These are phyloP conservation scores for Gila orcuttii DNA, from an alignment of 2,113 vertebrate species.

Conservation along the genomic window DNA sequence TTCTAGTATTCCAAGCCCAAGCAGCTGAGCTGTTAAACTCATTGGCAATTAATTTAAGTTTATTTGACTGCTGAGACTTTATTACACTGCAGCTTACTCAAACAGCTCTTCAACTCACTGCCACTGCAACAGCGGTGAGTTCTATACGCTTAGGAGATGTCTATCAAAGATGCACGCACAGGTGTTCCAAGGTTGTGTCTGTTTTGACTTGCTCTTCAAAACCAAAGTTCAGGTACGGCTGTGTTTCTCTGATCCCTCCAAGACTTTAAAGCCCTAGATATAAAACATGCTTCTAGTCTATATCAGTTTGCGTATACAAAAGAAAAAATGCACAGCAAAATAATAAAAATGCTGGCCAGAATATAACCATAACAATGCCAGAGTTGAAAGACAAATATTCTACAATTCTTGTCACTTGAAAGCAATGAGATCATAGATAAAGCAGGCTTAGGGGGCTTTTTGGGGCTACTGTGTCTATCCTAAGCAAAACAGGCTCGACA, in stretches of 20 bases:
- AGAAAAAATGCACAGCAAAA: not conserved
- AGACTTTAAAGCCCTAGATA: conserved; percentile 5
- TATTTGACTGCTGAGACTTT: conserved; percentile 35
- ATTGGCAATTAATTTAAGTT: conserved; percentile 26
- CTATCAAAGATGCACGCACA: conserved; percentile 29
- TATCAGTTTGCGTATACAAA: conserved; percentile 7
- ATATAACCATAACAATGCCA: not conserved
- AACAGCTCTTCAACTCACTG: not conserved
- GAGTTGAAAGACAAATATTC: conserved; percentile 19
- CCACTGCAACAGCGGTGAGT: not conserved
- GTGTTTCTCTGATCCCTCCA: conserved; percentile 18
- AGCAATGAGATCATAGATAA: conserved; percentile 32
- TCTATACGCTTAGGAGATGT: conserved; percentile 1
- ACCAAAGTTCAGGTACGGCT: conserved; percentile 7
- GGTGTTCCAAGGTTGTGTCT: conserved; percentile 2
- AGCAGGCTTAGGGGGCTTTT: not conserved
- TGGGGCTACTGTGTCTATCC: conserved; percentile 29
- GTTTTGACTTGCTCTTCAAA: conserved; percentile 34
- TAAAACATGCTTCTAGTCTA: not conserved
- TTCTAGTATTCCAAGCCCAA: not conserved
- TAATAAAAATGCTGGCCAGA: not conserved
- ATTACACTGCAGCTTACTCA: conserved; percentile 22
- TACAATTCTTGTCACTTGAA: conserved; percentile 25
- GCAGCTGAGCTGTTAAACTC: conserved; percentile 28
- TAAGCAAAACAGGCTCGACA: conserved; percentile 63